These are phyloP conservation scores for Varanus salvator DNA, from an alignment of 2,113 vertebrate species.

Conservation along the genomic window DNA sequence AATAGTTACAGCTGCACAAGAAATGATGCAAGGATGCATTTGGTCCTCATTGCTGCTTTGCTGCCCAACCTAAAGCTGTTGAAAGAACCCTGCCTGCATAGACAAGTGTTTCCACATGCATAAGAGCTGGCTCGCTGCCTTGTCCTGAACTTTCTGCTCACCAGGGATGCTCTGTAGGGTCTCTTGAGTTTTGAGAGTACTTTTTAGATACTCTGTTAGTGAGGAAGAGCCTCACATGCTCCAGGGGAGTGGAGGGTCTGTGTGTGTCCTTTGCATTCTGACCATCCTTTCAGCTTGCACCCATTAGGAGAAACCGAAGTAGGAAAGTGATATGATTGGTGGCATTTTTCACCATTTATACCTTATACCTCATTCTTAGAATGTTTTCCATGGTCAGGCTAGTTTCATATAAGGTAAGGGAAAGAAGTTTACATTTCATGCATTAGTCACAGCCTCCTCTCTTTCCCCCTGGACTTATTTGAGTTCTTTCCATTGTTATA, in stretches of 20 bases:
- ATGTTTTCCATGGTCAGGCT: too few relatives aligned
- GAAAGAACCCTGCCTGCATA: neutral
- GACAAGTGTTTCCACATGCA: neutral
- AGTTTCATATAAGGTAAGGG: constrained; percentile 17
- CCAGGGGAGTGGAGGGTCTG: neutral
- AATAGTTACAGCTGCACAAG: too few relatives aligned
- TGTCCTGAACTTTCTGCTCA: neutral
- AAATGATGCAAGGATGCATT: too few relatives aligned
- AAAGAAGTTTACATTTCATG: constrained; percentile 28
- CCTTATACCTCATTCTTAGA: neutral
- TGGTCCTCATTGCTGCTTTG: too few relatives aligned
- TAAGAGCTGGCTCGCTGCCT: neutral
- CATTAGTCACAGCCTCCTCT: constrained; percentile 26
- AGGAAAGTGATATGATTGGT: fast-evolving
- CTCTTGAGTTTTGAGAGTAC: too few relatives aligned
- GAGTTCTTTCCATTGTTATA: constrained; percentile 18
- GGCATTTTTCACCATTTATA: neutral
- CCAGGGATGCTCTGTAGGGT: neutral
- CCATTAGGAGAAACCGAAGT: neutral
- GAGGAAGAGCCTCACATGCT: neutral
- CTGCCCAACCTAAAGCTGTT: too few relatives aligned
- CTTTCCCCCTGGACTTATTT: constrained; percentile 8
- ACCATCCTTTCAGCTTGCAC: neutral
- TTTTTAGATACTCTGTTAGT: neutral
- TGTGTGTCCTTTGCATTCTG: neutral